Evolutionary conservation across 30 jellyfish, hydroid and myxozoan species (phyloP).

Genomic region (Turritopsis dohrnii): DNA sequence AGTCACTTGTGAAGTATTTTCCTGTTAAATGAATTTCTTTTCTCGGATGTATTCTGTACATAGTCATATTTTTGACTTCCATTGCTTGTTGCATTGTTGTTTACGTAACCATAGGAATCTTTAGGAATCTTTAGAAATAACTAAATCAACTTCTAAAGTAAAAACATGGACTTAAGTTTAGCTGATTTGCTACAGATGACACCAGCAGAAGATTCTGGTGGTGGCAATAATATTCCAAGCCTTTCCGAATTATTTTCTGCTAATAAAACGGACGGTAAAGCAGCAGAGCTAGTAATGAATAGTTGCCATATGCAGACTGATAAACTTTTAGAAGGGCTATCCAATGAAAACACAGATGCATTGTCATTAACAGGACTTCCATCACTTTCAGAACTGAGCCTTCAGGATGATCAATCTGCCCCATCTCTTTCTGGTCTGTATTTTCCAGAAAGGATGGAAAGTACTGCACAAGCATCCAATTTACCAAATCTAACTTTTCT

Average conservation of each 20-base stretch:
- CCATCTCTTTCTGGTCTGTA: background rate
- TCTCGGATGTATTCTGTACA: too few relatives aligned
- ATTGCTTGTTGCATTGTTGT: too few relatives aligned
- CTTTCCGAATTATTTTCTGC: background rate
- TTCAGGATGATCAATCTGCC: background rate
- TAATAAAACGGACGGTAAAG: background rate
- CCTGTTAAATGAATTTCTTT: too few relatives aligned
- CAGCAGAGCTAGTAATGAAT: background rate
- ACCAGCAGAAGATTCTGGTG: background rate
- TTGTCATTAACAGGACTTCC: background rate
- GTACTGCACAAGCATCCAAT: background rate
- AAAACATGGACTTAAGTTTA: background rate
- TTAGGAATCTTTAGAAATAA: background rate
- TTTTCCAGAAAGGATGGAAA: background rate
- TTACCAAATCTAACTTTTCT: background rate
- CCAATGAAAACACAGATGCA: background rate
- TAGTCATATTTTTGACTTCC: too few relatives aligned
- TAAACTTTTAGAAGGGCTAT: too few relatives aligned
- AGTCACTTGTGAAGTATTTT: too few relatives aligned
- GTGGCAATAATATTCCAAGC: background rate
- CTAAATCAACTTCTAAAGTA: background rate
- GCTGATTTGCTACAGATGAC: background rate
- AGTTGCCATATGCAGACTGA: too few relatives aligned
- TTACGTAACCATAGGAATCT: too few relatives aligned
- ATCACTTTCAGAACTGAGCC: background rate